These are phyloP conservation scores for Aelia acuminata DNA, from an alignment of 2,888 invertebrate species.

Conservation along the genomic window DNA sequence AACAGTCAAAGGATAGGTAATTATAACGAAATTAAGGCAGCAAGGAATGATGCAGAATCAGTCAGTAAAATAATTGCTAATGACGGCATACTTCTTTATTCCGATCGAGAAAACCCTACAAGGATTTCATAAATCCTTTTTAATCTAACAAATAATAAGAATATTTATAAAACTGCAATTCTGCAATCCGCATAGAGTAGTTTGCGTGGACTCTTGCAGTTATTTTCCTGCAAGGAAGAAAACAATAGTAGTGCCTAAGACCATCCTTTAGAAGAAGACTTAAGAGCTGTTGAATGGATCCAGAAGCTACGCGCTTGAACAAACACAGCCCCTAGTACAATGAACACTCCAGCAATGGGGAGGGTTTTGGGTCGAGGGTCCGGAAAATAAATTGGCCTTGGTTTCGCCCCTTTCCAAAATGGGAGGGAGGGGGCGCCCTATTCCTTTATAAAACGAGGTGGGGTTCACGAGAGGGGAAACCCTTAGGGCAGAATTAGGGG, in stretches of 20 bases:
- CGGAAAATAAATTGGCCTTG: conserved; percentile 57
- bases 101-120: too few relatives aligned
- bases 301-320: conserved; percentile 37
- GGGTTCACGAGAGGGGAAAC: conserved; percentile 22
- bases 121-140: too few relatives aligned
- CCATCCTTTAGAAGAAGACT: conserved; percentile 11
- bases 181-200: neutral
- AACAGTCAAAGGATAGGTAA: too few relatives aligned
- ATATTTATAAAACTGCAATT: too few relatives aligned
- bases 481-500: conserved; percentile 58
- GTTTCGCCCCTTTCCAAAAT: conserved; percentile 49
- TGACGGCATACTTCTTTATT: too few relatives aligned
- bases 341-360: conserved; percentile 43
- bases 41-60: too few relatives aligned
- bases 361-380: conserved; percentile 40
- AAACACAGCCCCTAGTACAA: conserved; percentile 35
- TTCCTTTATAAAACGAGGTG: conserved; percentile 38
- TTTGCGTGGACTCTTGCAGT: neutral
- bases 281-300: conserved; percentile 31
- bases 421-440: conserved; percentile 33
- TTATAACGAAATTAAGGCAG: too few relatives aligned
- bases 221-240: neutral
- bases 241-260: neutral
- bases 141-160: too few relatives aligned
- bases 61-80: too few relatives aligned